Conservation (phyloP, 2,113 vertebrate species). For the Pituophis catenifer region DNA sequence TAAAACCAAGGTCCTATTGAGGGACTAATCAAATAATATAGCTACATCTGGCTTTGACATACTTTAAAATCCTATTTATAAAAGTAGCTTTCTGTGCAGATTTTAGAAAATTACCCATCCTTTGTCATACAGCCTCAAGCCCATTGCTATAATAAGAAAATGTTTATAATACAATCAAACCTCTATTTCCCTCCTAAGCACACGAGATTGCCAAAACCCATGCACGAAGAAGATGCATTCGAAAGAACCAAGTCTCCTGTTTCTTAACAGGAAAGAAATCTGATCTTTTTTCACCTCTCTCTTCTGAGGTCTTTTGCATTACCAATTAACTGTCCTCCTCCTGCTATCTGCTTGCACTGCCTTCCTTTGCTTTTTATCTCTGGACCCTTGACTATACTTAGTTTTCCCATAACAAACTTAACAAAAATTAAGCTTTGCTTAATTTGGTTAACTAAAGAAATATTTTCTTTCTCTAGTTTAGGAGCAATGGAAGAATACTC, state of each 20-base stretch:
- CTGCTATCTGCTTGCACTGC: constrained; percentile 14
- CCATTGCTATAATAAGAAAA: constrained; percentile 75
- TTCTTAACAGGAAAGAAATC: constrained; percentile 71
- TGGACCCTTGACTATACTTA: constrained; percentile 36
- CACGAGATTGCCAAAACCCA: constrained; percentile 50
- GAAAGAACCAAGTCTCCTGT: constrained; percentile 62
- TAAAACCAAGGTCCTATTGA: constrained; percentile 72
- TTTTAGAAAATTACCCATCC: constrained; percentile 79
- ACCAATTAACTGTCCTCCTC: constrained; percentile 34
- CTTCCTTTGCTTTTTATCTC: constrained; percentile 58
- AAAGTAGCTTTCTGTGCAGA: constrained; percentile 73
- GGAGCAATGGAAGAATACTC: background rate
- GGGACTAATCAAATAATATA: constrained; percentile 75
- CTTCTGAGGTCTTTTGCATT: constrained; percentile 48
- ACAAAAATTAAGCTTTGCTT: constrained; percentile 20
- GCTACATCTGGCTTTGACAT: constrained; percentile 77
- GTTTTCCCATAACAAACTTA: constrained; percentile 47
- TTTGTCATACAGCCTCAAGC: constrained; percentile 75
- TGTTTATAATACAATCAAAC: constrained; percentile 76
- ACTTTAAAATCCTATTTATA: constrained; percentile 76
- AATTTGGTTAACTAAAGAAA: constrained; percentile 38
- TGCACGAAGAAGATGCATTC: constrained; percentile 60
- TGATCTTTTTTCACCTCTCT: constrained; percentile 65
- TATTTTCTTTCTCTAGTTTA: constrained; percentile 35
- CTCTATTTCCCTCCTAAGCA: constrained; percentile 74